Evolutionary conservation across 2,113 vertebrate species (phyloP).

Genomic region (Murina feae): DNA sequence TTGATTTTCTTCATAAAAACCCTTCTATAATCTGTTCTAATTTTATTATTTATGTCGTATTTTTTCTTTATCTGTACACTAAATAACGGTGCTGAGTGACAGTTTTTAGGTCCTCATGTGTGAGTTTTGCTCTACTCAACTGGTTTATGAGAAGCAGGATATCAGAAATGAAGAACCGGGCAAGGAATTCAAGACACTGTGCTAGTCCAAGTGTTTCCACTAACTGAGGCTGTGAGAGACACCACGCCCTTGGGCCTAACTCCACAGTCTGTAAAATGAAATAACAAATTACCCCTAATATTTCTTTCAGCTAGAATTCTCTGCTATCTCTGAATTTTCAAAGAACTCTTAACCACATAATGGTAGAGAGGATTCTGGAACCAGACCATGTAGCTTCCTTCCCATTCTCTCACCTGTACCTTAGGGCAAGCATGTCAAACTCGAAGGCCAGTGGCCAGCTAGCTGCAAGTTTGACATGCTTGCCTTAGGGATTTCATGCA

Average conservation of each 20-base stretch:
- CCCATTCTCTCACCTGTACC: background rate
- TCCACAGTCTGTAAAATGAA: background rate
- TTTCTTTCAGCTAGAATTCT: background rate
- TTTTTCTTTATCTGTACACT: background rate
- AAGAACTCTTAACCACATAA: background rate
- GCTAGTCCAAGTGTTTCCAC: background rate
- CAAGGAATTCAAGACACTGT: background rate
- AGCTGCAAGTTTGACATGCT: no score
- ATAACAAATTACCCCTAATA: background rate
- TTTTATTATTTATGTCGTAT: background rate
- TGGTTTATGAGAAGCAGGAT: background rate
- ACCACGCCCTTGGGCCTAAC: background rate
- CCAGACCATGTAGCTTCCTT: background rate
- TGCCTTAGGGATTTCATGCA: background rate
- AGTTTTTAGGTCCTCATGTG: background rate
- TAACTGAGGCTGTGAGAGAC: background rate
- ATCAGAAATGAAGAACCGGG: background rate
- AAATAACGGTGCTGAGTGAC: background rate
- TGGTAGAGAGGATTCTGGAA: background rate
- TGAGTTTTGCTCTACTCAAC: background rate
- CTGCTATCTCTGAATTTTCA: background rate
- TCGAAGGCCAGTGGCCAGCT: no score
- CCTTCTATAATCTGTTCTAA: background rate
- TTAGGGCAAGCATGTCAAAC: background rate
- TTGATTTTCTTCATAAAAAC: background rate